A percentile compares a stretch with the other conserved stretches of the same genome.
Evolutionary conservation across 1,140 invertebrate genomes (phyloP).

Genomic region (Cardiocondyla obscurior): DNA sequence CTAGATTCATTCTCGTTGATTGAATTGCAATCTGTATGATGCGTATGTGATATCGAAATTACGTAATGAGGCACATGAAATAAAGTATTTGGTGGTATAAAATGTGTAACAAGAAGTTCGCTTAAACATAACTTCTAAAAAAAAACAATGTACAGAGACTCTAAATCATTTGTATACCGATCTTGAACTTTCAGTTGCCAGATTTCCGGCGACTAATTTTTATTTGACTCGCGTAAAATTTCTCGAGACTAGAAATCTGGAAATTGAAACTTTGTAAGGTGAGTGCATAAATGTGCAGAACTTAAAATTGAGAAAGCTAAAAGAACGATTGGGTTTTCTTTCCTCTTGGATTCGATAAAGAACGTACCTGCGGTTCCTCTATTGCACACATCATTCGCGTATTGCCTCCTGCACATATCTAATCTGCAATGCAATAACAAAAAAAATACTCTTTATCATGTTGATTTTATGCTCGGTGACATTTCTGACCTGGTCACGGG

Average conservation of each 20-base stretch:
- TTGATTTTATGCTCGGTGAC: constrained; percentile 47
- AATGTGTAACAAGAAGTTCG: neutral
- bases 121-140: constrained; percentile 5
- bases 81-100: neutral
- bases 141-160: neutral
- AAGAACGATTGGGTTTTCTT: neutral
- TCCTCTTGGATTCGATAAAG: constrained; percentile 68
- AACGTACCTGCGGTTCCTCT: constrained; percentile 97
- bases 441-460: constrained; percentile 80
- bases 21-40: constrained; percentile 13
- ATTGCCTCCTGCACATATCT: constrained; percentile 98
- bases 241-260: neutral
- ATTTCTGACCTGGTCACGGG: constrained; percentile 73
- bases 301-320: constrained; percentile 7
- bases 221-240: neutral
- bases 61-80: neutral
- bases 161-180: neutral
- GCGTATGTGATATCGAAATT: neutral
- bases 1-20: constrained; percentile 9
- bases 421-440: constrained; percentile 91
- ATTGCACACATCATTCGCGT: constrained; percentile 97
- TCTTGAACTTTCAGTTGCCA: neutral
- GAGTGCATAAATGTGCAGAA: constrained; percentile 55
- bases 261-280: constrained; percentile 49
- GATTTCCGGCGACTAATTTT: neutral